These are phyloP conservation scores for Lerema accius DNA, from an alignment of 1,140 invertebrate species.

Conservation along the genomic window DNA sequence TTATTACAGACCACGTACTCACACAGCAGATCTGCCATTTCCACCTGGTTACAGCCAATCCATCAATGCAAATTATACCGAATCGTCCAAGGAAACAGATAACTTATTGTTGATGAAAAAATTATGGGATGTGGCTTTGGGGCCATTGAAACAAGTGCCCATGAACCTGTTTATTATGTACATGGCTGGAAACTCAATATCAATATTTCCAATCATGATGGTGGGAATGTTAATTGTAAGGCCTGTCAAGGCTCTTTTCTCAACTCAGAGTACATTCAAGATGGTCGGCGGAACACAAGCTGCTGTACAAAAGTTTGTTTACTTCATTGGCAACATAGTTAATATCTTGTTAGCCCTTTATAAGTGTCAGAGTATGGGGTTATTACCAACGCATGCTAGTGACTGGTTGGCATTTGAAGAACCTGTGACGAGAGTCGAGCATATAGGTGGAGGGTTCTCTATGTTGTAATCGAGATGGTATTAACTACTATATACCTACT, in stretches of 20 bases:
- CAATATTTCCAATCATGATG: conserved; percentile 99
- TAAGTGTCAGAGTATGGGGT: conserved; percentile 99
- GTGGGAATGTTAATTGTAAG: conserved; percentile 98
- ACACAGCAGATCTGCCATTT: conserved; percentile 84
- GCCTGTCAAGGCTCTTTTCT: conserved; percentile 97
- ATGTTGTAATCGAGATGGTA: conserved; percentile 78
- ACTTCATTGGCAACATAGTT: conserved; percentile 96
- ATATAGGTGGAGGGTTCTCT: conserved; percentile 92
- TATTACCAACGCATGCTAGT: conserved; percentile 98
- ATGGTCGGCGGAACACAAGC: conserved; percentile 97
- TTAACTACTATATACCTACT: conserved; percentile 40
- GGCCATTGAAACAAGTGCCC: conserved; percentile 97
- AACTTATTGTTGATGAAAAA: conserved; percentile 95
- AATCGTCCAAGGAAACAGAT: conserved; percentile 90
- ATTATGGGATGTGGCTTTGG: conserved; percentile 98
- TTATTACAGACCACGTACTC: conserved; percentile 49
- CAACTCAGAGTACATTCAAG: conserved; percentile 96
- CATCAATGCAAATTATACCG: conserved; percentile 87
- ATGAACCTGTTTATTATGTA: conserved; percentile 99
- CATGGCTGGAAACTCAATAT: conserved; percentile 99
- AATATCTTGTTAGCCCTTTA: conserved; percentile 97
- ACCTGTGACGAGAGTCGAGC: conserved; percentile 93
- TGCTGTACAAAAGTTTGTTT: conserved; percentile 96
- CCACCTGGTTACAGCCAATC: conserved; percentile 93
- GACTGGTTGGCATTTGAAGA: conserved; percentile 99